Base-by-base conservation (phyloP, 2,888 invertebrate genomes). In the Drosophila austrosaltans region DNA sequence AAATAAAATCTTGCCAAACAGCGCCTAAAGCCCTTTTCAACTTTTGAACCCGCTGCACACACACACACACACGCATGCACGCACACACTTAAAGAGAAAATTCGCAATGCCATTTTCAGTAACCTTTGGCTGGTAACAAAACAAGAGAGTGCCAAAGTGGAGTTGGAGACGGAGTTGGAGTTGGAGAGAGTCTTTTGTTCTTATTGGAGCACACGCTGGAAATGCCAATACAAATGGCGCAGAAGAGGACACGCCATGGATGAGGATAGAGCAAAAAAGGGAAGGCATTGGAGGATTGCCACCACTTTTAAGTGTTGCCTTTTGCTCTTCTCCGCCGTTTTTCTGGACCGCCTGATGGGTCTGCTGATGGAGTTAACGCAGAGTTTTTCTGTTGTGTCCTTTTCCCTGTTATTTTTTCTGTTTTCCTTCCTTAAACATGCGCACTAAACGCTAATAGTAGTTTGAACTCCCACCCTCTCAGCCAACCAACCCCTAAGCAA, bases 211-310 rank as follows among this genome's bases (percentile, higher is more conserved):
- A 87, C 89, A 82, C 82, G 72, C 88, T 75, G 69, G 75, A 87
- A 86, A 89, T 89, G 83, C 89, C 88, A 86, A 89, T 89, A 89
- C 85, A 89, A 89, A 84, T 89, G 89, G 89, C 85, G 89, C 74
- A 84, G 87, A 89, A 87, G 89, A 81, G 77, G 70, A 79, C 84
- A 70, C 72, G 72, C 67, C 60, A 59, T 59, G 67, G 10, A 10
- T 53, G 59, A 54, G 54, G 63, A 65, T 53, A 48, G 40, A 61
- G 67, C 30, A 69, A 66, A 59, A 60, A 54, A 59, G 56, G 56
- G 53, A 65, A 76, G 72, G 63, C 75, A 72, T 79, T 72, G 66
- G 78, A 82, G 83, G 89, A 89, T 89, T 89, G 89, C 89, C 89
- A 84, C 89, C 89, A 84, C 84, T 84, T 86, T 81, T 78, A 89